Evolutionary conservation across 2,888 invertebrate species (phyloP), one percentile per base, ranked within the genome.

Genomic region (Plagodis pulveraria): DNA sequence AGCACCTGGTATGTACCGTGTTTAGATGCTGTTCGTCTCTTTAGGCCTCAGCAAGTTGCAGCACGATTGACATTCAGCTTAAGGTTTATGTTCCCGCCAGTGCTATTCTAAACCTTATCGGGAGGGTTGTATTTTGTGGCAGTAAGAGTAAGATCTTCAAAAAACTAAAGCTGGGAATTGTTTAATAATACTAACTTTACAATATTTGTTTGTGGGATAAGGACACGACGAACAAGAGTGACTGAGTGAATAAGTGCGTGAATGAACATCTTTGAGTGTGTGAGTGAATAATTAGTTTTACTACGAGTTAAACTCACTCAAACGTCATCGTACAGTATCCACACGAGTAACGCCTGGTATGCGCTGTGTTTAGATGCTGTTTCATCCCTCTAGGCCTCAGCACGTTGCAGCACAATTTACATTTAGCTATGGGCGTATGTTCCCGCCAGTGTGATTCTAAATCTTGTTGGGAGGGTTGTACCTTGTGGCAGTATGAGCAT

Each of bases 361-460:
- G 67, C 4, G 58, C 60, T 7, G 58, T 55, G 6, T 62, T 63
- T 6, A 67, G 40, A 12, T 70, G 69, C 45, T 67, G 50, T 5
- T 55, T 58, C 40, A 69, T 33, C 0, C 57, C 59, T 0, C 50
- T 6, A 0, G 50, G 43, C 2, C 58, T 6, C 42, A 61, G 56
- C n/a, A 57, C 42, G n/a, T 66, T 54, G 11, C 58, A 36, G 11
- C 70, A 70, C 6, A 55, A 5, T 0, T 50, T 46, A 12, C 71
- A 71, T 4, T 52, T 50, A 7, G 64, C 54, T 58, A 65, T 57
- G 5, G 40, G 11, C 0, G 66, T 60, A 45, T 71, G 71, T 0
- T 52, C 10, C 0, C 56, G 54, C 71, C 69, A 71, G 42, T 71
- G 71, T 0, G 33, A 9, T 7, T 46, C 47, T 7, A 71, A 50